Evolutionary conservation across 1,140 invertebrate species (phyloP).

Genomic region (Octopus sinensis): DNA sequence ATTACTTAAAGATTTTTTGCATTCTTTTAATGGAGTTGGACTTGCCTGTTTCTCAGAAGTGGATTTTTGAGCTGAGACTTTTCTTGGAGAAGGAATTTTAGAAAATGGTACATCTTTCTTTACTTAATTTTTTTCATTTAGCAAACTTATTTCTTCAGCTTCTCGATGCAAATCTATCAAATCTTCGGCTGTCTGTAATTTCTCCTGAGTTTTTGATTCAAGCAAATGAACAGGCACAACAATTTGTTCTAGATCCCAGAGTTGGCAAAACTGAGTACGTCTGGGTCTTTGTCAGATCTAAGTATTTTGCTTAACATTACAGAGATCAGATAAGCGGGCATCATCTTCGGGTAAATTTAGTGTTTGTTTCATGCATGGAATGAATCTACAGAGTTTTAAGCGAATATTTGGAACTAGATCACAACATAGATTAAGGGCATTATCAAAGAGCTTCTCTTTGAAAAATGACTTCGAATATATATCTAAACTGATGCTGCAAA

Average conservation of each 20-base stretch:
- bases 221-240: background rate
- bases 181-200: constrained; percentile 9
- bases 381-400: constrained; percentile 63
- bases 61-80: background rate
- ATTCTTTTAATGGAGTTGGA: no score
- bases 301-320: constrained; percentile 62
- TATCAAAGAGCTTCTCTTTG: constrained; percentile 69
- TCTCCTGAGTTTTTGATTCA: constrained; percentile 4
- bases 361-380: constrained; percentile 65
- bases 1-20: no score
- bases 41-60: no score
- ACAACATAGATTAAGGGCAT: constrained; percentile 63
- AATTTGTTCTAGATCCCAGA: no score
- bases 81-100: constrained; percentile 7
- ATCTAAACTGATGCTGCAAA: constrained; percentile 65
- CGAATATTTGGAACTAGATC: constrained; percentile 71
- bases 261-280: constrained; percentile 61
- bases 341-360: constrained; percentile 66
- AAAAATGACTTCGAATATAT: constrained; percentile 72
- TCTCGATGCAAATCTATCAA: constrained; percentile 10
- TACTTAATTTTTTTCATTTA: background rate
- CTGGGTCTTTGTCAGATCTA: constrained; percentile 65
- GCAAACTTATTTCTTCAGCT: background rate
- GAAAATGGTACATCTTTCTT: background rate
- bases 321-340: constrained; percentile 62